Base-by-base conservation (phyloP, 2,888 invertebrate species). In the Cacoxenus indagator region DNA sequence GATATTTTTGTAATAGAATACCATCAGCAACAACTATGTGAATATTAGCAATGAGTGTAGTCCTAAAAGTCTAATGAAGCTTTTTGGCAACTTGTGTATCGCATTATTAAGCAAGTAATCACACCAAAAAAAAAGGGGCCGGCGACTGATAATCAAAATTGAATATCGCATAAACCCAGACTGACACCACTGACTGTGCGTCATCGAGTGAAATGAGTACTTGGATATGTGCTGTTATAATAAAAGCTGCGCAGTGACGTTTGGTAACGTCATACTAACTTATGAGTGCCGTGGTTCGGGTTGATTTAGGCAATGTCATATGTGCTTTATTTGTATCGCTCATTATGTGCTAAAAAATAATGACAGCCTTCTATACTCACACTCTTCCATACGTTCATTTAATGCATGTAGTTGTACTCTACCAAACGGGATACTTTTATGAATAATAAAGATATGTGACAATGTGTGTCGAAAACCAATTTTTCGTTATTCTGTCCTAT, bases 391-490 rank as follows among this genome's bases (percentile, higher is more conserved):
- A n/a, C n/a, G n/a, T n/a, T n/a, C n/a, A n/a, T n/a, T n/a, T n/a
- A n/a, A n/a, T n/a, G n/a, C n/a, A n/a, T n/a, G n/a, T n/a, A n/a
- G n/a, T n/a, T 57, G 37, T 37, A 37, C 3, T 37, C 8, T 11
- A 37, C 57, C 11, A n/a, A 57, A 57, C 27, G 29, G n/a, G 29
- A 8, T 29, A 19, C 27, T 57, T 17, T 29, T 57, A 29, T 37
- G 14, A 14, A 57, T 57, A 17, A 29, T 29, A 29, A 29, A 57
- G 27, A 24, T 62, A 62, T 62, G 57, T 26, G n/a, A 64, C 19
- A 11, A 27, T 17, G 26, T 27, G n/a, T 65, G 57, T 67, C 26
- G n/a, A 76, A 45, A 75, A 76, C 73, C 75, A 71, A 73, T 75
- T 73, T 73, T 67, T 48, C 43, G 26, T 65, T 55, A 70, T 48